Evolutionary conservation across 1,140 invertebrate species (phyloP).

Genomic region (Oncopodura yosiiana): DNA sequence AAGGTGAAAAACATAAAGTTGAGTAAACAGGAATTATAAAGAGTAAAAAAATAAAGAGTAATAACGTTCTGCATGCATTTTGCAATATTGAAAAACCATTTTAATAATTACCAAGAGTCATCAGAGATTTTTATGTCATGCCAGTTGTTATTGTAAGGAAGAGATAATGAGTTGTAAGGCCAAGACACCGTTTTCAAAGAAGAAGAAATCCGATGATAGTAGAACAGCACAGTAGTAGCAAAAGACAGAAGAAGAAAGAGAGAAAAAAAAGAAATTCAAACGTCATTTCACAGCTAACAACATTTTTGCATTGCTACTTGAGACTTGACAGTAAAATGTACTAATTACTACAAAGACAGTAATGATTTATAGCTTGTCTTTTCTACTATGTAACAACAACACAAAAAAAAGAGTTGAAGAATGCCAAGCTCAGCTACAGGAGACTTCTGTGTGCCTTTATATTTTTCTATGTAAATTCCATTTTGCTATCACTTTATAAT

Average conservation of each 20-base stretch:
- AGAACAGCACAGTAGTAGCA: neutral
- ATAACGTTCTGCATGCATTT: no score
- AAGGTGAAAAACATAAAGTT: no score
- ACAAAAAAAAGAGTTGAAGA: no score
- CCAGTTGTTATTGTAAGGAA: neutral
- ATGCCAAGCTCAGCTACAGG: no score
- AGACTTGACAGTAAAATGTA: conserved; percentile 12
- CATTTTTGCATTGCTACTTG: conserved; percentile 12
- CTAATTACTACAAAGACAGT: conserved; percentile 13
- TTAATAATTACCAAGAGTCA: no score
- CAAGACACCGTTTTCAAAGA: neutral
- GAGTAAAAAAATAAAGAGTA: no score
- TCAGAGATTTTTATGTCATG: no score
- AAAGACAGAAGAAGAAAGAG: neutral
- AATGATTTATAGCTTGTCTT: conserved; percentile 16
- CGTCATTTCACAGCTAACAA: conserved; percentile 4
- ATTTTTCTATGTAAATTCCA: no score
- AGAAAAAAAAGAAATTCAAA: conserved; percentile 14
- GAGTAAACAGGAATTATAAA: no score
- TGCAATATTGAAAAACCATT: no score
- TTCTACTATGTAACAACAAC: conserved; percentile 4
- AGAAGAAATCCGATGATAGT: neutral
- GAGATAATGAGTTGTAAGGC: neutral
- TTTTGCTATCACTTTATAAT: no score
- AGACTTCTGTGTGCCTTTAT: no score